A percentile compares a stretch with the other conserved stretches of the same genome.
Conservation (phyloP, 2,888 invertebrate genomes). For the Phyto melanocephala region DNA sequence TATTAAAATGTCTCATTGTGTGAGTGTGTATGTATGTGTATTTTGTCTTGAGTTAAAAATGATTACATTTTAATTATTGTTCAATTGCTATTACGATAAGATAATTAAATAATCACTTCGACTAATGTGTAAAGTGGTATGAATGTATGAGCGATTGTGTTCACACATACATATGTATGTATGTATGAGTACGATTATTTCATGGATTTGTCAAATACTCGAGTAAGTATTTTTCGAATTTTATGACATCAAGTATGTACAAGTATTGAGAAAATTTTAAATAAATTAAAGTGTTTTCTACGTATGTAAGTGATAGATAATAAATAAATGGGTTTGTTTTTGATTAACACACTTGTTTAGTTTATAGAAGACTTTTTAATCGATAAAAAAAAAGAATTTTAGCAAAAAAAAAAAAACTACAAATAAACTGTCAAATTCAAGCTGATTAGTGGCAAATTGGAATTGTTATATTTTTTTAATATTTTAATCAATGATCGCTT, state of each 20-base stretch:
- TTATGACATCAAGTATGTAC: not conserved
- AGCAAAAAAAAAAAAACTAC: not conserved
- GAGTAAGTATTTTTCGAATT: conserved; percentile 16
- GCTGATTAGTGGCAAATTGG: not conserved
- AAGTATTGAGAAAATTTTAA: not conserved
- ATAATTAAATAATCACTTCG: conserved; percentile 64
- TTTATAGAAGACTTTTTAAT: not conserved
- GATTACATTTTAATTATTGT: conserved; percentile 77
- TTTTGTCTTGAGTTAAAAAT: conserved; percentile 60
- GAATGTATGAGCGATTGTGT: too few relatives aligned
- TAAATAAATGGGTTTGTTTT: not conserved
- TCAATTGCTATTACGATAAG: conserved; percentile 75
- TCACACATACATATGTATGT: not conserved
- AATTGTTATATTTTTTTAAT: not conserved
- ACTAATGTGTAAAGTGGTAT: not conserved
- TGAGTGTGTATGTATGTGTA: not conserved
- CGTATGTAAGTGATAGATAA: not conserved
- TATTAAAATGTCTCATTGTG: too few relatives aligned
- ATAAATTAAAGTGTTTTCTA: conserved; percentile 14
- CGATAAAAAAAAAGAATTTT: not conserved
- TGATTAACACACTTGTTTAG: not conserved
- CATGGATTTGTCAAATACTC: conserved; percentile 48
- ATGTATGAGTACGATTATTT: conserved; percentile 27
- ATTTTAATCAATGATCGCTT: not conserved
- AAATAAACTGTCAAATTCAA: not conserved